Conservation (phyloP, 2,888 invertebrate species). For the Cheilosia scutellata region DNA sequence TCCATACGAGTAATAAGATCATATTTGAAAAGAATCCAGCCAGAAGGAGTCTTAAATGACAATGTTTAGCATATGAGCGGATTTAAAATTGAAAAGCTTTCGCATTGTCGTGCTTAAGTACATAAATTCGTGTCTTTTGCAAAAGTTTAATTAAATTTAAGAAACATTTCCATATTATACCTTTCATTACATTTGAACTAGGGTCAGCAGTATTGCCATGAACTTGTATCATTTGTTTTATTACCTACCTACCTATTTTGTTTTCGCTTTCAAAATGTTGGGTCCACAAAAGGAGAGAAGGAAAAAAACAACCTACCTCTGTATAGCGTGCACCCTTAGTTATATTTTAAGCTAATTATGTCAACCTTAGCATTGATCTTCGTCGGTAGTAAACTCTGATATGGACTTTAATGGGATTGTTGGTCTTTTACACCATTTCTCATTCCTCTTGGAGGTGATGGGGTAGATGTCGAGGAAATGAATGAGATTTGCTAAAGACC, state of each 20-base stretch:
- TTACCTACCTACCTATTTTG: not conserved
- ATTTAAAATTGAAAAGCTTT: constrained; percentile 35
- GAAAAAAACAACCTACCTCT: not conserved
- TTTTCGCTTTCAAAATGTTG: not conserved
- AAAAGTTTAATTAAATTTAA: constrained; percentile 51
- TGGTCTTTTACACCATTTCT: not conserved
- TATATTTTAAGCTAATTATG: constrained; percentile 61
- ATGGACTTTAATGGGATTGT: constrained; percentile 23
- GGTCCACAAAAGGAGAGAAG: not conserved
- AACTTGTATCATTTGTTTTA: constrained; percentile 24
- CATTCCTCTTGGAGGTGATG: not conserved
- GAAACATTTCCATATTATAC: not conserved
- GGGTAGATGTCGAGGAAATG: not conserved
- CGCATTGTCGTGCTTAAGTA: constrained; percentile 47
- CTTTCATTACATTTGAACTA: constrained; percentile 8
- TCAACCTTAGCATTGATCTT: constrained; percentile 67
- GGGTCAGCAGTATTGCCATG: constrained; percentile 30
- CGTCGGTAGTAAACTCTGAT: constrained; percentile 13
- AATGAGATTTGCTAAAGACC: not conserved
- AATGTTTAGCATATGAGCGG: constrained; percentile 26
- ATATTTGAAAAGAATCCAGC: not conserved
- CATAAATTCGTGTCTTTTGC: constrained; percentile 42
- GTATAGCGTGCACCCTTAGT: not conserved
- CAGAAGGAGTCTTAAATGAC: constrained; percentile 1
- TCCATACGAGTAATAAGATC: not conserved